Evolutionary conservation across 2,888 invertebrate species (phyloP), one percentile per base, ranked within the genome.

Genomic region (Drosophila lacicola): DNA sequence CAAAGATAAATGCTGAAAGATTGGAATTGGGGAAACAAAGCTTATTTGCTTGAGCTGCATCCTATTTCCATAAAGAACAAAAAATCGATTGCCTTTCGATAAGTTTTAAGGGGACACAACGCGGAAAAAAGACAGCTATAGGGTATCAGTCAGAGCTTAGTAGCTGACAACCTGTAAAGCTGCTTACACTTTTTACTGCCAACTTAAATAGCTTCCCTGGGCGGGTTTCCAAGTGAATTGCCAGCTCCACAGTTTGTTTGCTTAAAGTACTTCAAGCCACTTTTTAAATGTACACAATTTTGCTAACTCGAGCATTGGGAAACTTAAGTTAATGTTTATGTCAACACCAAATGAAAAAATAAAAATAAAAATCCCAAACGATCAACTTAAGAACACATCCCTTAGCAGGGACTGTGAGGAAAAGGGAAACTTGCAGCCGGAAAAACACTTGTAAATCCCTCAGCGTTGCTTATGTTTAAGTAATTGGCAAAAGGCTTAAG

Each of bases 401-500:
- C 64, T 53, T 39, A 19, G 0, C 64, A 41, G 64, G 58, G 55
- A 58, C 56, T 45, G 39, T 44, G 39, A 41, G 25, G 29, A 47
- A 41, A 63, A 47, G 25, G 29, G 13, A 70, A 61, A 57, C 57
- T 64, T 55, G 47, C 37, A 67, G 50, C 54, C 60, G 53, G 61
- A 70, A 67, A 76, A 80, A 80, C 68, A 82, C 87, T 86, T 82
- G 78, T 78, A 86, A 84, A 62, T 87, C 85, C 83, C 85, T 56
- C 19, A 65, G 55, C 77, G 74, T 72, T 82, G 80, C 88, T 83
- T 83, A 88, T 83, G 88, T 85, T 84, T 85, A 84, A 84, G 83
- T 88, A 84, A 84, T 84, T 84, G 83, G 83, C 71, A 75, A 88
- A 87, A 76, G 76, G 84, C 78, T 88, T 88, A 73, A 76, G 68